Conservation (phyloP, 2,797 vertebrate genomes). For the Sylvilagus floridanus region DNA sequence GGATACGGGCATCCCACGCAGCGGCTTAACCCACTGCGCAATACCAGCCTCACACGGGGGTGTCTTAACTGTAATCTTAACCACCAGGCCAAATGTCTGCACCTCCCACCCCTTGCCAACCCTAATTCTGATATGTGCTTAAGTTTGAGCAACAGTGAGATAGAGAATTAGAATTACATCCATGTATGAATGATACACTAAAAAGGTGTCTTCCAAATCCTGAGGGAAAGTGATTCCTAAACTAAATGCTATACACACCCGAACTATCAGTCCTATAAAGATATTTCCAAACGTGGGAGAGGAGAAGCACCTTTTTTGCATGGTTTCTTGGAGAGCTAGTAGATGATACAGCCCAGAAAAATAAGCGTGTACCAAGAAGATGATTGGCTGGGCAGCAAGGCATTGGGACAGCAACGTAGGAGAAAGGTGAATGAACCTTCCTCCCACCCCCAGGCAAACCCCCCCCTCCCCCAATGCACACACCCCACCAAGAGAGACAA, state of each 20-base stretch:
- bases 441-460: no score
- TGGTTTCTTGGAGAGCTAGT: background rate
- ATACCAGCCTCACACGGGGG: no score
- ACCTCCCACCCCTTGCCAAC: no score
- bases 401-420: background rate
- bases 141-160: background rate
- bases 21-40: no score
- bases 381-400: background rate
- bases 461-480: no score
- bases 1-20: no score
- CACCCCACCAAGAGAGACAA: background rate
- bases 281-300: background rate
- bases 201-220: background rate
- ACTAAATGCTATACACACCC: background rate
- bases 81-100: no score
- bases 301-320: background rate
- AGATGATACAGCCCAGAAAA: background rate
- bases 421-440: background rate
- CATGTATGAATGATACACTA: background rate
- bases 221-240: background rate
- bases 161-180: background rate
- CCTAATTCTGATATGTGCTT: background rate
- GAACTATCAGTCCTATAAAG: background rate
- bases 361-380: background rate
- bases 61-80: no score